Evolutionary conservation across 2,113 vertebrate species (phyloP).

Genomic region (Aptenodytes forsteri): DNA sequence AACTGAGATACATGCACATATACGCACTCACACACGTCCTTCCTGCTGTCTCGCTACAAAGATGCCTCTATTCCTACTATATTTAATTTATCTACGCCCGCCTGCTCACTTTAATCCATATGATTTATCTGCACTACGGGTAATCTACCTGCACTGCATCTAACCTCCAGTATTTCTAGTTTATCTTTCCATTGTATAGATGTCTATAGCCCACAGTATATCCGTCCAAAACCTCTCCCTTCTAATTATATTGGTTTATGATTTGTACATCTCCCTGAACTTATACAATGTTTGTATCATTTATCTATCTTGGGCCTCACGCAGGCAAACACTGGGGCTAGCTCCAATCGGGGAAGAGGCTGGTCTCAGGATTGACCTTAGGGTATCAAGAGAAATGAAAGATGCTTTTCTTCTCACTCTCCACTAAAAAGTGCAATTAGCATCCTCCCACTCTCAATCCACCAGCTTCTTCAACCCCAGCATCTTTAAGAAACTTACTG

Average conservation of each 20-base stretch:
- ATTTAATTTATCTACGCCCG: constrained; percentile 52
- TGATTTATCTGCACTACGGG: constrained; percentile 62
- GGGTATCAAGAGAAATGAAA: neutral
- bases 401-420: neutral
- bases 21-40: neutral
- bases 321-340: neutral
- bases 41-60: constrained; percentile 16
- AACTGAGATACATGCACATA: neutral
- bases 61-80: constrained; percentile 32
- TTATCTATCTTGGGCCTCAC: constrained; percentile 37
- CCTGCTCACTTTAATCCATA: constrained; percentile 44
- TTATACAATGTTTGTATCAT: constrained; percentile 26
- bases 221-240: constrained; percentile 75
- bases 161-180: constrained; percentile 72
- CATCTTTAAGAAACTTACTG: neutral
- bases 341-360: neutral
- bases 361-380: neutral
- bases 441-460: neutral
- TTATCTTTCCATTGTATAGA: constrained; percentile 70
- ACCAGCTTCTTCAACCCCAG: neutral
- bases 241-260: constrained; percentile 70
- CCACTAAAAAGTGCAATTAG: neutral
- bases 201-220: constrained; percentile 72
- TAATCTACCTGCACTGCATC: constrained; percentile 67
- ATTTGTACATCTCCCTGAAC: constrained; percentile 62